Evolutionary conservation across 2,888 invertebrate genomes (phyloP), one percentile per base, ranked within the genome.

Genomic region (Ectobius pallidus): DNA sequence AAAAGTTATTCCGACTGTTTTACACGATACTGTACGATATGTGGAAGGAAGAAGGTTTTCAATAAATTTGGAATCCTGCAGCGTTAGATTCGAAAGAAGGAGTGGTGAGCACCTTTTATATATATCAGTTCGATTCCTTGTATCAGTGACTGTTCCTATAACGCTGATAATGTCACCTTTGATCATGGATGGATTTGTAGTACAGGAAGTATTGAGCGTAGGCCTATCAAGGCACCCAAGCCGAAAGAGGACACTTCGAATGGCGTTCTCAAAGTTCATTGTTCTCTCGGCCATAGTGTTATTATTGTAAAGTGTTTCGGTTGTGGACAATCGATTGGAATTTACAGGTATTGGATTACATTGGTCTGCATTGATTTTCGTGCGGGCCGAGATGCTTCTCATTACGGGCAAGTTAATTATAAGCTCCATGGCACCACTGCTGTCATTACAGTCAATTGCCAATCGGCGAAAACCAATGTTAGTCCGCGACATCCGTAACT

Each of bases 261-360:
- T 85, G 85, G 85, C 85, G 85, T 85, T 84, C 84, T 82, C 81
- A 81, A 85, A 84, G 86, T 86, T 86, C 86, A 86, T 85, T 86
- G 86, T 86, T 85, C 85, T 82, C 82, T 79, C 65, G 67, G 70
- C 72, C 72, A 69, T 69, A 69, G 72, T 73, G 75, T 70, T 75
- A 71, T 74, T 75, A 70, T 72, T 62, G 63, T 46, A 46, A 63
- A 65, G 49, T 71, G 34, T 71, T 71, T 32, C 25, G 39, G 49
- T 30, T 70, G 30, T 62, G 63, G 65, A 30, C 25, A 30, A 27
- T 25, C 44, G 44, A 44, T 65, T 46, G n/a, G 3, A 3, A 27
- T 27, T n/a, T 18, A 16, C 18, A 30, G 30, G 22, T 14, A 11
- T 4, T 42, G 25, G 30, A 65, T 27, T 42, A 27, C 0, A 65